These are phyloP conservation scores for Epinotia brunnichana DNA, from an alignment of 2,888 invertebrate genomes.

Conservation along the genomic window DNA sequence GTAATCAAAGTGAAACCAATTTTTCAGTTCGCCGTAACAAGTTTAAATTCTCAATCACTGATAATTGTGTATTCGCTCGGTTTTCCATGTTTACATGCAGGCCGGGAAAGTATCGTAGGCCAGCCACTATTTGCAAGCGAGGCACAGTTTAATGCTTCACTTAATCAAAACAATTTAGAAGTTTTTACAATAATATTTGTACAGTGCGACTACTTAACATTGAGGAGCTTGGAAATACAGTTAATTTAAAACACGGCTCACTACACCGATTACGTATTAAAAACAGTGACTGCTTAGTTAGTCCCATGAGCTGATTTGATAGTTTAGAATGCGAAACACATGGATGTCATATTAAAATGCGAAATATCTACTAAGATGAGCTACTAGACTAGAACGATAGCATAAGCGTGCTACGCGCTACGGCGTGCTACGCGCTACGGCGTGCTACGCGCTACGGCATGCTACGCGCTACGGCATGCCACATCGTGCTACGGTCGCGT, in stretches of 20 bases:
- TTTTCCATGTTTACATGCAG: conserved; percentile 60
- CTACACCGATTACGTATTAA: background rate
- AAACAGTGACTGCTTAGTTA: background rate
- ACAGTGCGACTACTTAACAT: background rate
- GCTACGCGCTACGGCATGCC: no score
- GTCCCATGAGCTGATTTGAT: no score
- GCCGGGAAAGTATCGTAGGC: conserved; percentile 59
- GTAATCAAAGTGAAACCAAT: conserved; percentile 63
- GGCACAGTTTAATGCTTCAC: conserved; percentile 11
- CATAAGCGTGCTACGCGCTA: no score
- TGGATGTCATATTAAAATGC: background rate
- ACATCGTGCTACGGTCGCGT: no score
- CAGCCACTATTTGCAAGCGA: background rate
- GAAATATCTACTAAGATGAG: no score
- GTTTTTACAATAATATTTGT: background rate
- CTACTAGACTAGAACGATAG: no score
- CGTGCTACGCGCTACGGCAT: no score
- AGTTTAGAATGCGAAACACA: background rate
- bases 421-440: no score
- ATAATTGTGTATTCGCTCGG: conserved; percentile 66
- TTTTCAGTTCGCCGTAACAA: conserved; percentile 64
- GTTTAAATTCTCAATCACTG: conserved; percentile 71
- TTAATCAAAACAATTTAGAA: conserved; percentile 3
- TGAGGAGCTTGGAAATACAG: background rate
- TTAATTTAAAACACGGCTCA: background rate